Conservation (phyloP, 2,113 vertebrate genomes). For the Sinocyclocheilus anophthalmus region DNA sequence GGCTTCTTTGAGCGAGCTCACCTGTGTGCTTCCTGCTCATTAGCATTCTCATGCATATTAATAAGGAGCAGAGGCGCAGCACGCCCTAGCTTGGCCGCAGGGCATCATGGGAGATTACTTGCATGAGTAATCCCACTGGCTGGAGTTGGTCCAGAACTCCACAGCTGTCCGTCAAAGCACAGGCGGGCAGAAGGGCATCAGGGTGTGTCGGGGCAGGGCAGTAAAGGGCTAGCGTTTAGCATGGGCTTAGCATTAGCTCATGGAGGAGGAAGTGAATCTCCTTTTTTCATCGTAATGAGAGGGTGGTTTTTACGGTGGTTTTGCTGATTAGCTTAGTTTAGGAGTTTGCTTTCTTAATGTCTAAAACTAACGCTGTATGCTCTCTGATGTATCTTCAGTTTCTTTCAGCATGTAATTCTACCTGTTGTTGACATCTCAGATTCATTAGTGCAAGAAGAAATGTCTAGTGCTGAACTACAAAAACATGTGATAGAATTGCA, state of each 20-base stretch:
- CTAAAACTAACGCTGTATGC: not conserved
- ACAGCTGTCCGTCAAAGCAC: conserved; percentile 58
- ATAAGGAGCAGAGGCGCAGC: conserved; percentile 67
- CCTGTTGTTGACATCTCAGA: not conserved
- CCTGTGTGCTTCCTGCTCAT: conserved; percentile 72
- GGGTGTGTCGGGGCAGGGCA: conserved; percentile 45
- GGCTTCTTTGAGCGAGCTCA: conserved; percentile 66
- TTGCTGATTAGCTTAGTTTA: conserved; percentile 27
- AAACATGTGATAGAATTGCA: not conserved
- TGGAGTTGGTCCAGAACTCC: conserved; percentile 64
- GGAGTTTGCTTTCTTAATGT: not conserved
- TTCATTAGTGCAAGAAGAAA: not conserved
- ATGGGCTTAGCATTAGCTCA: conserved; percentile 46
- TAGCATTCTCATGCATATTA: conserved; percentile 80
- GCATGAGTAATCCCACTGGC: conserved; percentile 81
- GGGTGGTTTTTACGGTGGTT: not conserved
- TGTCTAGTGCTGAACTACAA: not conserved
- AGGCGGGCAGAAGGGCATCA: conserved; percentile 38
- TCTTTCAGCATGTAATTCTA: not conserved
- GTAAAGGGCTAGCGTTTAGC: conserved; percentile 46
- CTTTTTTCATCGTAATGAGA: conserved; percentile 2
- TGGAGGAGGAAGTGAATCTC: conserved; percentile 4
- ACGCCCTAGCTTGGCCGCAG: conserved; percentile 69
- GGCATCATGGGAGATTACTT: conserved; percentile 85
- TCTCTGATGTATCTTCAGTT: not conserved